Evolutionary conservation across 2,888 invertebrate species (phyloP), one percentile per base, ranked within the genome.

Genomic region (Suillia variegata): DNA sequence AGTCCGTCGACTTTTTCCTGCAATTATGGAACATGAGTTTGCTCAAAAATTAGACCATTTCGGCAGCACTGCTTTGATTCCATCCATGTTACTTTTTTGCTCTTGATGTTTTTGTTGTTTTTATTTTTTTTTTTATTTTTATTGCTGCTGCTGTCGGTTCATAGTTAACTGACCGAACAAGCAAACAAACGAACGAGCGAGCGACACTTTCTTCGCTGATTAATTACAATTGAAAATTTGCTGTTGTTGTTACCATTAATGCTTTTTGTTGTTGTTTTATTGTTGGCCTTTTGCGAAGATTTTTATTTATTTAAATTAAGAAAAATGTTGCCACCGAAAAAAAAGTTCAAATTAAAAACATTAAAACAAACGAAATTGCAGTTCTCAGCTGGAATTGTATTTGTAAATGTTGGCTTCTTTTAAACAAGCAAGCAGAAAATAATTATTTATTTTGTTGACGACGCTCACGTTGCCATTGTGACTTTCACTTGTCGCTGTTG

Each of bases 201-300:
- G 45, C 26, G 55, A 55, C 55, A 55, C 55, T 55, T 55, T 55
- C 55, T 55, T 31, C 33, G 33, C 47, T 55, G 55, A 55, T 55
- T 55, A 55, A 55, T 55, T 55, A 33, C 48, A 55, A 55, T 45
- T 26, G 24, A 33, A 48, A 54, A 15, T 54, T 51, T 4, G 17
- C 18, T 45, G 45, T 18, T 45, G 45, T 20, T 18, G 17, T 45
- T 8, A 18, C 45, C 6, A 13, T 45, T 18, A 4, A 6, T 34
- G 13, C n/a, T 52, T 52, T 18, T 13, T 52, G 15, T 18, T 33
- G 18, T 8, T 52, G 10, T 18, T 17, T 17, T 51, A 38, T 5
- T 38, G 6, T n/a, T 5, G 6, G 3, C 10, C 24, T 31, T n/a
- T 24, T 6, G 31, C 18, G 17, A 26, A 51, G 31, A 51, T 51